phyloP scores from a whole-genome alignment of 2,113 vertebrate genomes.

The Pomatostomus ruficeps region DNA sequence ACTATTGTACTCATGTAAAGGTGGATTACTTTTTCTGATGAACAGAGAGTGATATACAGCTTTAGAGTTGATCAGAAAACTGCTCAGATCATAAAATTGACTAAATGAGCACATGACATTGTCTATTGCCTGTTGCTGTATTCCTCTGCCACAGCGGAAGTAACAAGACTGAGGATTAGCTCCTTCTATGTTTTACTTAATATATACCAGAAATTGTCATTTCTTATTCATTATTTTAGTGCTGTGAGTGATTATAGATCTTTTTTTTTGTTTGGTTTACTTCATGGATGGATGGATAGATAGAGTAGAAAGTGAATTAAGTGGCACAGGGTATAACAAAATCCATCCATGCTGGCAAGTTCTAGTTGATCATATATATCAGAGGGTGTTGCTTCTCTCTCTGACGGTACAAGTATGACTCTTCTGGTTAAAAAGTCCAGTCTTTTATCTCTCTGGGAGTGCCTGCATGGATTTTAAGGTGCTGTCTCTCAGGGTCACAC shows the following conservation, averaged over 20 bases:
- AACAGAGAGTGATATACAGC: background rate
- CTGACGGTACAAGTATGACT: background rate
- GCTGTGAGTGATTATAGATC: background rate
- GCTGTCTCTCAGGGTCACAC: background rate
- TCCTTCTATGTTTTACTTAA: background rate
- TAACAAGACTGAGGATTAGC: background rate
- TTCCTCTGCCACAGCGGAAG: background rate
- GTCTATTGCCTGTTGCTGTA: background rate
- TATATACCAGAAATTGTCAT: background rate
- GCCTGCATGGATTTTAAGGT: background rate
- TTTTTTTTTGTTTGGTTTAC: background rate
- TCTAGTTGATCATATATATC: background rate
- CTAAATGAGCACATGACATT: background rate
- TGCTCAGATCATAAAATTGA: background rate
- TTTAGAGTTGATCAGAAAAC: background rate
- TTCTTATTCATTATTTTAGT: background rate
- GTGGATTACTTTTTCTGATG: background rate
- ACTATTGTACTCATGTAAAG: background rate
- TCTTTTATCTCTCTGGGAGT: background rate
- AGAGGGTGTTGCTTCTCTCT: background rate
- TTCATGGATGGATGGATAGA: background rate
- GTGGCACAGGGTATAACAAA: background rate
- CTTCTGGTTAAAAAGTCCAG: background rate
- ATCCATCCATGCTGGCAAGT: background rate
- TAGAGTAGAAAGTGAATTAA: background rate